These are phyloP conservation scores for Rhinella marina DNA, from an alignment of 2,797 vertebrate species.

Conservation along the genomic window DNA sequence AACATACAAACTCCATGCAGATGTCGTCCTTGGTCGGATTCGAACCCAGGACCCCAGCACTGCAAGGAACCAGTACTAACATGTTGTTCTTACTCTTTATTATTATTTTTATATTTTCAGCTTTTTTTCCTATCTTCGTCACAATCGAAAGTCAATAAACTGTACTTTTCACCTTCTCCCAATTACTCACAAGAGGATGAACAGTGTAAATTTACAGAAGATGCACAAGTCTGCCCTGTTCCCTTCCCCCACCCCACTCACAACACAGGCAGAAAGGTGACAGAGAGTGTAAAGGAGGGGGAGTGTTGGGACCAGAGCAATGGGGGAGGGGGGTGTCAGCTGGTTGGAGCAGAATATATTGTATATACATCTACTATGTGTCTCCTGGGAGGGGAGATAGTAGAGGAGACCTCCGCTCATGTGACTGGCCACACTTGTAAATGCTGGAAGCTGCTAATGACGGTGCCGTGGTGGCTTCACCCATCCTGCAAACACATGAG, in stretches of 20 bases:
- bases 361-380: conserved; percentile 8
- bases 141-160: neutral
- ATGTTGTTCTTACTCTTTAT: too few species aligned
- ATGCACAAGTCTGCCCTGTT: neutral
- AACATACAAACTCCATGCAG: too few species aligned
- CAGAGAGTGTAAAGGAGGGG: conserved; percentile 31
- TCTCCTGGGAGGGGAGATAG: neutral
- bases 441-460: conserved; percentile 12
- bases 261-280: conserved; percentile 11
- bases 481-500: neutral
- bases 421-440: neutral
- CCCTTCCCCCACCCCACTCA: neutral
- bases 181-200: neutral
- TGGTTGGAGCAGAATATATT: neutral
- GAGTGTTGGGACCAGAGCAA: conserved; percentile 12
- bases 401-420: neutral
- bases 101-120: neutral
- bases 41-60: too few species aligned
- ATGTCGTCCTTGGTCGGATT: too few species aligned
- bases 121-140: too few species aligned
- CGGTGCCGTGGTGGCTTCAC: neutral
- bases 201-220: neutral
- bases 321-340: neutral
- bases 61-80: too few species aligned
- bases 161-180: neutral